These are phyloP conservation scores for Odontophorus gujanensis DNA, from an alignment of 2,113 vertebrate species.

Conservation along the genomic window DNA sequence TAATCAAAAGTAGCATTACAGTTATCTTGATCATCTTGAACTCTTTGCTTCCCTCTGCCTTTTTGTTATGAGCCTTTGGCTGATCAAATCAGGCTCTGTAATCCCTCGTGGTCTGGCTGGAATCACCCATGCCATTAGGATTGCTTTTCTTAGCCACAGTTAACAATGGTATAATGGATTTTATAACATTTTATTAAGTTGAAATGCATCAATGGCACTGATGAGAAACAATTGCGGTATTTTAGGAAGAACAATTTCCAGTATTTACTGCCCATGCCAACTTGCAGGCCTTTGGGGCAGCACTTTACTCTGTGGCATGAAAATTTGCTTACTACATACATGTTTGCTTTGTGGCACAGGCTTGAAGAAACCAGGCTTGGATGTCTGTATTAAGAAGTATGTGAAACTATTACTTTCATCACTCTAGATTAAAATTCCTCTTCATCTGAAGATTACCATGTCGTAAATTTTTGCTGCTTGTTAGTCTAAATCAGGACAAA, in stretches of 20 bases:
- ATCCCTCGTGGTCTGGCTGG: constrained; percentile 32
- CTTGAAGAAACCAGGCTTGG: background rate
- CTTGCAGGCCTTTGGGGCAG: background rate
- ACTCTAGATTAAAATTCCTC: background rate
- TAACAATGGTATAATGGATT: constrained; percentile 42
- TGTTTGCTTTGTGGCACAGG: background rate
- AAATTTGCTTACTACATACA: background rate
- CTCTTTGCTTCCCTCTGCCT: background rate
- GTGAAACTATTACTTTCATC: background rate
- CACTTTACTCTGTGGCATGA: background rate
- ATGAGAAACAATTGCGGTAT: constrained; percentile 50
- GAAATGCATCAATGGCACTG: constrained; percentile 38
- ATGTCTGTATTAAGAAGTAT: background rate
- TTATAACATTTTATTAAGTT: constrained; percentile 65
- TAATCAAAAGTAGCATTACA: background rate
- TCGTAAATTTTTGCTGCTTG: background rate
- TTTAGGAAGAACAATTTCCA: constrained; percentile 47
- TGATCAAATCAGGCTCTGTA: constrained; percentile 7
- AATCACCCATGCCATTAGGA: constrained; percentile 35
- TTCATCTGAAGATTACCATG: background rate
- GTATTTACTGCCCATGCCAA: background rate
- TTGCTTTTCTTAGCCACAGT: constrained; percentile 59
- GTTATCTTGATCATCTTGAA: background rate
- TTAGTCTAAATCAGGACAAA: background rate
- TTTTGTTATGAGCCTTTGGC: background rate